Evolutionary conservation across 2,113 vertebrate species (phyloP).

Genomic region (Thamnaconus septentrionalis): DNA sequence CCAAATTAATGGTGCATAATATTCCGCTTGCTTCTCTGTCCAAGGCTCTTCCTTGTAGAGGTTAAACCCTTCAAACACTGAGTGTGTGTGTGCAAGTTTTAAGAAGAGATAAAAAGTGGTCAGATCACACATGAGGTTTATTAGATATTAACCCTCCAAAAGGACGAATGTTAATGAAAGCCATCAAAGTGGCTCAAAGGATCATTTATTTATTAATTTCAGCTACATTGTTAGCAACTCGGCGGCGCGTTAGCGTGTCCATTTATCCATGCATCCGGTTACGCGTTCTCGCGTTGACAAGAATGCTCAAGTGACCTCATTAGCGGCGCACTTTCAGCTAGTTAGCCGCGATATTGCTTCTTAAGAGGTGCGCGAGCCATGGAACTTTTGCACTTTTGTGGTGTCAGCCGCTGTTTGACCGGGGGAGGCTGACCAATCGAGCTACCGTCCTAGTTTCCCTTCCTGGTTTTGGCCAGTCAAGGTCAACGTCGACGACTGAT

Average conservation of each 20-base stretch:
- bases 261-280: conserved; percentile 32
- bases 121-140: conserved; percentile 49
- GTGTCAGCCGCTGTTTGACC: conserved; percentile 35
- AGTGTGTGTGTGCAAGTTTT: conserved; percentile 15
- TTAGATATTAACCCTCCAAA: conserved; percentile 64
- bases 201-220: conserved; percentile 22
- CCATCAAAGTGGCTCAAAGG: conserved; percentile 40
- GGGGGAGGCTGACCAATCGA: too few species aligned
- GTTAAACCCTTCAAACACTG: conserved; percentile 47
- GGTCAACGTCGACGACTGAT: conserved; percentile 72
- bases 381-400: conserved; percentile 1
- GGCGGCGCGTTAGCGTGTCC: conserved; percentile 4
- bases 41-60: conserved; percentile 63
- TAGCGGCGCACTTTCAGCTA: conserved; percentile 32
- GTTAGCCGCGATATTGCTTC: conserved; percentile 32
- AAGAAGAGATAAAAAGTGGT: conserved; percentile 26
- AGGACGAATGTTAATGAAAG: conserved; percentile 58
- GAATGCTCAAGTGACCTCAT: conserved; percentile 62
- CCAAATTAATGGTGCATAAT: conserved; percentile 66
- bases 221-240: conserved; percentile 11
- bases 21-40: conserved; percentile 52
- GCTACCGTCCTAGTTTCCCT: conserved; percentile 37
- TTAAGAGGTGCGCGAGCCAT: not conserved
- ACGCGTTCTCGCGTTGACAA: conserved; percentile 44
- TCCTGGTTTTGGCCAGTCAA: conserved; percentile 65